Evolutionary conservation across 2,113 vertebrate species (phyloP), one percentile per base, ranked within the genome.

Genomic region (Peucedramus taeniatus): DNA sequence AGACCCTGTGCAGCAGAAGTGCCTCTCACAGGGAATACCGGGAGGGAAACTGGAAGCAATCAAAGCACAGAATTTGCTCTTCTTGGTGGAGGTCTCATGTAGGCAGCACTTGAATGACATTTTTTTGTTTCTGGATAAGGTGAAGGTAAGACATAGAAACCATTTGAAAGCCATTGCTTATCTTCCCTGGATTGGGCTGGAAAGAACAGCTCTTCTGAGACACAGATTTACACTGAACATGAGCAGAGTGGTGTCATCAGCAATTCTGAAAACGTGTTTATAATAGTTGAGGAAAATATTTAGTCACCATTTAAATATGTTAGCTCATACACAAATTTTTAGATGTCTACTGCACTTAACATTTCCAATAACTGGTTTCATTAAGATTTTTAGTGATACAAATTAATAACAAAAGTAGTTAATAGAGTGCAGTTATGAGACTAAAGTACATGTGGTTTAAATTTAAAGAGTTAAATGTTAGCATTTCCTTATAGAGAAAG

Each of bases 401-500:
- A 94, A 83, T 89, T 89, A 89, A 54, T 83, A 90, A 87, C 50
- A 83, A 96, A 90, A 94, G 68, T 61, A 78, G 86, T 75, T 92
- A 92, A 90, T 83, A 49, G 68, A 81, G 51, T 63, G 50, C 54
- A 65, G 56, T 90, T 92, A 63, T 23, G 72, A 94, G 72, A 89
- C 64, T 83, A 83, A 89, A 92, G 78, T 87, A 92, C 91, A 92
- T 61, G 72, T 92, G 83, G 47, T 94, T 96, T 89, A 88, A 90
- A 93, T 96, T 92, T 90, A 54, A 96, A 92, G 83, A 81, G 89
- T 92, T 94, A 93, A 94, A 97, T 94, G 83, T 95, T 94, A 95
- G 51, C 71, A 78, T 94, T 92, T 97, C 89, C 91, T 89, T 75
- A 78, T 94, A 89, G 95, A 70, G 83, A 86, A 87, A 89, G 89